Evolutionary conservation across 2,888 invertebrate species (phyloP), one percentile per base, ranked within the genome.

Genomic region (Rhamphomyia laevipes): DNA sequence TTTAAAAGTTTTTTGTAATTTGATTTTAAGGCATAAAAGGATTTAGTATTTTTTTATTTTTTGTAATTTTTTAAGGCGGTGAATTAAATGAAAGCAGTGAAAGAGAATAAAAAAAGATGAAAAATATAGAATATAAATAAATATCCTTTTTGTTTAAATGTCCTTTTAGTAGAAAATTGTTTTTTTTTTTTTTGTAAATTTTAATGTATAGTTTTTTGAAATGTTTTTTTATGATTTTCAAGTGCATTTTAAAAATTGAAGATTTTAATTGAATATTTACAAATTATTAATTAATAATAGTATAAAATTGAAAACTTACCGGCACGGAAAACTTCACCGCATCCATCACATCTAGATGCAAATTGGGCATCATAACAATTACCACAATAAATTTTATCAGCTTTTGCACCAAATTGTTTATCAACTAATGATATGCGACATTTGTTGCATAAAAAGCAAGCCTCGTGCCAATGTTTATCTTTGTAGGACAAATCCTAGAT

Each of bases 401-500:
- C 87, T 77, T 97, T 97, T 69, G 94, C 93, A 65, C 97, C 99
- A 73, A 99, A 99, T 72, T 97, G 97, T 80, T 96, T 95, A 80
- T 99, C 97, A 57, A 99, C 97, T 71, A 99, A 81, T 53, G 95
- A 94, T 64, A 93, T 86, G 70, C 92, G 86, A 77, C 99, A 99
- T 76, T 93, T 94, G 73, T 86, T 87, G 80, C 99, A 99, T 64
- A 96, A 82, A 85, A 99, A 99, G 73, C 99, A 99, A 47, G 92
- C 90, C 75, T 99, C 97, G 73, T 99, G 99, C 99, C 99, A 99
- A 74, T 99, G 99, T 78, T 95, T 94, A 74, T 99, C 97, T 77
- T 99, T 99, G 83, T 99, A 99, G 59, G 97, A 97, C 74, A 99
- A 81, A 77, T 99, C 99, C 97, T 99, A 77, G 9, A 74, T 70